Conservation (phyloP, 2,113 vertebrate genomes). For the Orcinus orca region DNA sequence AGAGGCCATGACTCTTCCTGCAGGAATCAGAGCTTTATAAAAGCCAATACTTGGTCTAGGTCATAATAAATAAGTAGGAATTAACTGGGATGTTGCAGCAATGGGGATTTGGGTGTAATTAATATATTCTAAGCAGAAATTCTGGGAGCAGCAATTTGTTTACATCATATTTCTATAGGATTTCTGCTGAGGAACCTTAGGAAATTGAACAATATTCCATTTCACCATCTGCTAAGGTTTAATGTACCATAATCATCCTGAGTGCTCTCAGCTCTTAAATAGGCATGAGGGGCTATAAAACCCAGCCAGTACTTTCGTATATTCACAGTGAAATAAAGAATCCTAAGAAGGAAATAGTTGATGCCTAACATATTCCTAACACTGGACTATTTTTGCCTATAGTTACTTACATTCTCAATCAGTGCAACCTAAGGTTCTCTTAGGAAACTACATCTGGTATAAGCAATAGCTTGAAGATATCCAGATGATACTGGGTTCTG, state of each 20-base stretch:
- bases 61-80: not conserved
- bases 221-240: not conserved
- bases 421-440: not conserved
- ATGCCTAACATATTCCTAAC: not conserved
- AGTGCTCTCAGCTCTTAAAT: not conserved
- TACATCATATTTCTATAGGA: not conserved
- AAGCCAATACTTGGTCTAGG: not conserved
- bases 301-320: not conserved
- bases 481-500: not conserved
- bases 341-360: not conserved
- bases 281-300: not conserved
- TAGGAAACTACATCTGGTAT: not conserved
- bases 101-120: not conserved
- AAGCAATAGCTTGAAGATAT: not conserved
- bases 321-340: not conserved
- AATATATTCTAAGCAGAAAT: not conserved
- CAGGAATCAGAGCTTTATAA: not conserved
- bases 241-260: not conserved
- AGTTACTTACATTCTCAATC: constrained; percentile 5
- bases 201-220: not conserved
- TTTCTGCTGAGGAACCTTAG: not conserved
- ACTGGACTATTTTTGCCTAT: not conserved
- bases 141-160: not conserved
- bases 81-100: not conserved
- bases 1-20: not conserved